A percentile compares a stretch with the other conserved stretches of the same genome.
Evolutionary conservation across 2,888 invertebrate genomes (phyloP).

Genomic region (Idaea aversata): DNA sequence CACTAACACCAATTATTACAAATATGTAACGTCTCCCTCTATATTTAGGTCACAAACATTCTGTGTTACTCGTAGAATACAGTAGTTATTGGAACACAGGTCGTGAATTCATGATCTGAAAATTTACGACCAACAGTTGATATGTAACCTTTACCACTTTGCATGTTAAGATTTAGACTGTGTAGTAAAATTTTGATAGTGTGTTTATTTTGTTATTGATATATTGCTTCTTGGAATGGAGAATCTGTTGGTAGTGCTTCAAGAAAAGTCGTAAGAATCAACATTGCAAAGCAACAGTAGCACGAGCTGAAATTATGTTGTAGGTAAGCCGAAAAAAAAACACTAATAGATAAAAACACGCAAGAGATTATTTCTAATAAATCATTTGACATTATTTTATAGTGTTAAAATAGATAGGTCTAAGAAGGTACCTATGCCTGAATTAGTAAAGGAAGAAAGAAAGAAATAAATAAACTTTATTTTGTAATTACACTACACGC

Average conservation of each 20-base stretch:
- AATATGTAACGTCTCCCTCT: not conserved
- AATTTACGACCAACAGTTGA: not conserved
- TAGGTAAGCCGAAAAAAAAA: no score
- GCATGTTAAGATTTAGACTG: not conserved
- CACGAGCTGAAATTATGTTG: no score
- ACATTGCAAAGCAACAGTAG: no score
- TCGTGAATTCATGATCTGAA: not conserved
- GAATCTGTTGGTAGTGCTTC: not conserved
- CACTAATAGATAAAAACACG: no score
- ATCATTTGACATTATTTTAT: no score
- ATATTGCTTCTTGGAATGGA: not conserved
- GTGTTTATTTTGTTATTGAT: constrained; percentile 1
- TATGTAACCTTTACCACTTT: not conserved
- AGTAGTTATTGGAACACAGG: not conserved
- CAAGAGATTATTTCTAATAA: no score
- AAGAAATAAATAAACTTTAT: no score
- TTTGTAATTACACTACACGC: no score
- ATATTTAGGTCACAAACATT: not conserved
- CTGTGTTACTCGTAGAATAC: not conserved
- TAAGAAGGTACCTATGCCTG: no score
- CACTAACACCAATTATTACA: not conserved
- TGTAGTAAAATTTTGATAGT: not conserved
- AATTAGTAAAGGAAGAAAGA: no score
- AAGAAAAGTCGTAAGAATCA: not conserved
- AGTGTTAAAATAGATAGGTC: no score